Conservation (phyloP, 2,113 vertebrate species). For the Micronycteris hirsuta region DNA sequence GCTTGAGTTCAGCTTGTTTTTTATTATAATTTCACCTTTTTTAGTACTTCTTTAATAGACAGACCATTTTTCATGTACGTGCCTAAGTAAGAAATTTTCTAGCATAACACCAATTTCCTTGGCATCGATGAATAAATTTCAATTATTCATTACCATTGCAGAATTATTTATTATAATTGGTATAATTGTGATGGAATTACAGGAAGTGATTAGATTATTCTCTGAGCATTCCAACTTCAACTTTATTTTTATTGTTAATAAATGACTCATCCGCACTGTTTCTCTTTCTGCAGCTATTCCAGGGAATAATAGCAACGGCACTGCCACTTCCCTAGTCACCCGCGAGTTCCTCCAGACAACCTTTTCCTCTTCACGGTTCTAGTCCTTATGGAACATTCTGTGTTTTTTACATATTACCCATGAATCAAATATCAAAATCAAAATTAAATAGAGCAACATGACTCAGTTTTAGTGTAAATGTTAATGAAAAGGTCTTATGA, state of each 20-base stretch:
- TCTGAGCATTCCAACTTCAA: slow-evolving; percentile 8
- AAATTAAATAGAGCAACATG: neutral
- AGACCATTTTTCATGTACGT: slow-evolving; percentile 17
- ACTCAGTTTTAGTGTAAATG: neutral
- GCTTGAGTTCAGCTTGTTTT: neutral
- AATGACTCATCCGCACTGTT: neutral
- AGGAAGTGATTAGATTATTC: neutral
- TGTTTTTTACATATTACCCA: neutral
- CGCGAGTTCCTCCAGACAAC: neutral
- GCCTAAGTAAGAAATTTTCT: slow-evolving; percentile 29
- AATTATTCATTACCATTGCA: slow-evolving; percentile 33
- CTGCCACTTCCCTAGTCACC: neutral
- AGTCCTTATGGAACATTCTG: neutral
- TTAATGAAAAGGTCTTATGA: neutral
- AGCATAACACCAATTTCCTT: slow-evolving; percentile 31
- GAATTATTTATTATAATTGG: slow-evolving; percentile 35
- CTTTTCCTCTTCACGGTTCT: neutral
- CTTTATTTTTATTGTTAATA: slow-evolving; percentile 45
- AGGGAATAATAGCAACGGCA: neutral
- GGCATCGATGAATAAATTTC: slow-evolving; percentile 40
- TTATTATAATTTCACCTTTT: neutral
- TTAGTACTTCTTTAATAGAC: neutral
- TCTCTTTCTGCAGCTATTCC: neutral
- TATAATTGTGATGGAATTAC: slow-evolving; percentile 38
- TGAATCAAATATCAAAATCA: neutral